Conservation (phyloP, 1,140 invertebrate species). For the Phymastichus coffea region DNA sequence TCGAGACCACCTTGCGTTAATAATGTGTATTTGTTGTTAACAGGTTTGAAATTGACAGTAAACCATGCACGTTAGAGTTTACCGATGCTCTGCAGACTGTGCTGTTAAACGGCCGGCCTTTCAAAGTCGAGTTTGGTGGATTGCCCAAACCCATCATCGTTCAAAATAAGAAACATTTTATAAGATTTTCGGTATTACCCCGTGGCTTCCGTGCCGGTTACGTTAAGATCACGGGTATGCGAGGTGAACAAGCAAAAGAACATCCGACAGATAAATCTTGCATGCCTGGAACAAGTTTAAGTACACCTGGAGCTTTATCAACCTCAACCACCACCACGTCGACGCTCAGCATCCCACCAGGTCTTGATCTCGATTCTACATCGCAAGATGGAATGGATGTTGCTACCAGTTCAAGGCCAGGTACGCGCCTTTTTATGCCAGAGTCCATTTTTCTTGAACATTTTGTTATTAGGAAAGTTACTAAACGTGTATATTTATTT, state of each 20-base stretch:
- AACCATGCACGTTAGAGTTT: constrained; percentile 76
- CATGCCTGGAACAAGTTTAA: neutral
- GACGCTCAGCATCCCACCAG: neutral
- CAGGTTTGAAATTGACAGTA: constrained; percentile 71
- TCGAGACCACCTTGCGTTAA: neutral
- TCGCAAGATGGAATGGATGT: constrained; percentile 47
- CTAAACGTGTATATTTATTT: too few relatives aligned
- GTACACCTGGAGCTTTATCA: too few relatives aligned
- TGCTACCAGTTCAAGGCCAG: constrained; percentile 34
- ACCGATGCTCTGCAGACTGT: constrained; percentile 74
- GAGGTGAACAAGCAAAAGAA: constrained; percentile 50
- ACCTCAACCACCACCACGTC: neutral
- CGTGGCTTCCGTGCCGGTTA: constrained; percentile 70
- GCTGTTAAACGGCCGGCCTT: constrained; percentile 80
- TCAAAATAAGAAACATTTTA: constrained; percentile 77
- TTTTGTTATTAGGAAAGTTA: constrained; percentile 37
- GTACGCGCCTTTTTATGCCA: constrained; percentile 18
- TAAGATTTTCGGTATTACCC: constrained; percentile 79
- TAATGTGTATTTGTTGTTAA: constrained; percentile 4
- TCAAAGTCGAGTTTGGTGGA: constrained; percentile 87
- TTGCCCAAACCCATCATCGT: constrained; percentile 85
- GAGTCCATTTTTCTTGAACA: neutral
- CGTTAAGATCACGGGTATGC: constrained; percentile 71
- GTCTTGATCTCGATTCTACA: constrained; percentile 41
- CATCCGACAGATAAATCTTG: constrained; percentile 30